Percentiles rank a stretch among this genome's conserved stretches.
These are phyloP conservation scores for Lymantria monacha DNA, from an alignment of 2,888 invertebrate genomes.

Conservation along the genomic window DNA sequence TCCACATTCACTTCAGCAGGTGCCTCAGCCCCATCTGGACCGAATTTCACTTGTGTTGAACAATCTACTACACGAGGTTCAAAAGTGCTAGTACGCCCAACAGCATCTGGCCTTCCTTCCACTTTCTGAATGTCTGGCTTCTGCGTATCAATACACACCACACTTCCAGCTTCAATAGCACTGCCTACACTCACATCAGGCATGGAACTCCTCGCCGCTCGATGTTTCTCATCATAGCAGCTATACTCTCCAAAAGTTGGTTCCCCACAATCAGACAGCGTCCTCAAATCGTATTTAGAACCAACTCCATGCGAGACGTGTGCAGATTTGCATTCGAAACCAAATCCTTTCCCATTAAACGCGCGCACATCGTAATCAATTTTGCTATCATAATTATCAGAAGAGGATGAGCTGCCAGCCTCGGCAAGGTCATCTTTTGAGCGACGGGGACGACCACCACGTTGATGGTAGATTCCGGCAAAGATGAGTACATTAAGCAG, in stretches of 20 bases:
- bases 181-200: slow-evolving; percentile 83
- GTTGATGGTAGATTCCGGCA: slow-evolving; percentile 93
- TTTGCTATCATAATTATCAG: slow-evolving; percentile 84
- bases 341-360: slow-evolving; percentile 79
- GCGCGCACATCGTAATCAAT: slow-evolving; percentile 77
- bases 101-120: slow-evolving; percentile 60
- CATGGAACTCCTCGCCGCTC: slow-evolving; percentile 81
- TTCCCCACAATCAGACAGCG: slow-evolving; percentile 78
- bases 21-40: slow-evolving; percentile 70
- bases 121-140: slow-evolving; percentile 78
- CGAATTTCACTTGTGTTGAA: slow-evolving; percentile 78
- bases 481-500: slow-evolving; percentile 92
- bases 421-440: slow-evolving; percentile 90
- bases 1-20: slow-evolving; percentile 69
- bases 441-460: slow-evolving; percentile 87
- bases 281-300: slow-evolving; percentile 75
- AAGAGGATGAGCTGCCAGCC: slow-evolving; percentile 86
- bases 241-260: slow-evolving; percentile 85
- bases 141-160: slow-evolving; percentile 77
- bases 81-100: slow-evolving; percentile 74
- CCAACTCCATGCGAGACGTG: slow-evolving; percentile 74
- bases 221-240: slow-evolving; percentile 84
- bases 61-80: slow-evolving; percentile 77
- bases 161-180: slow-evolving; percentile 83
- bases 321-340: slow-evolving; percentile 81